Evolutionary conservation across 2,888 invertebrate species (phyloP).

Genomic region (Pterostichus niger): DNA sequence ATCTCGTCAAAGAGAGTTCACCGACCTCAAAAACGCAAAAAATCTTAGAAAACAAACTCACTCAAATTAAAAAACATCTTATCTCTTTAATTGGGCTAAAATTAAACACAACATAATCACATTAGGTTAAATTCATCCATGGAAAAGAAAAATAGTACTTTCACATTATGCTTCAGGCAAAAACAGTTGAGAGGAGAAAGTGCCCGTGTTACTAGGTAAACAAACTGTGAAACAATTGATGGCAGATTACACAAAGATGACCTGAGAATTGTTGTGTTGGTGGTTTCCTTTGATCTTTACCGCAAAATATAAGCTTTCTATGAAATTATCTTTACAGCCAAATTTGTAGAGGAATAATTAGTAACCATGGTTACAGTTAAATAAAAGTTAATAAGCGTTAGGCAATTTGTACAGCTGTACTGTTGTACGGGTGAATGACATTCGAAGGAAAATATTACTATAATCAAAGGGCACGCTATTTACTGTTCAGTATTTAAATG

Average conservation of each 20-base stretch:
- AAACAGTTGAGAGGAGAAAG: constrained; percentile 20
- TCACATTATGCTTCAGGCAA: constrained; percentile 19
- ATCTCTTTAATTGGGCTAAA: constrained; percentile 41
- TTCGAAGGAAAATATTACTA: no score
- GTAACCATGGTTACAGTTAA: no score
- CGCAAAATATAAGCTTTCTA: background rate
- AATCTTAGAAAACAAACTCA: constrained; percentile 38
- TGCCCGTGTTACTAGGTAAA: constrained; percentile 13
- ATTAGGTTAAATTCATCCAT: constrained; percentile 35
- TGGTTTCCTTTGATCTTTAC: background rate
- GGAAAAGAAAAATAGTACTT: constrained; percentile 38
- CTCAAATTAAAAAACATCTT: constrained; percentile 39
- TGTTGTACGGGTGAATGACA: no score
- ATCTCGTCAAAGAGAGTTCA: constrained; percentile 39
- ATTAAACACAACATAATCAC: constrained; percentile 45
- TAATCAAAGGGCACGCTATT: no score
- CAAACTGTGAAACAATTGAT: constrained; percentile 28
- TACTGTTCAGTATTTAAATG: no score
- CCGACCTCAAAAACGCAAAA: constrained; percentile 21
- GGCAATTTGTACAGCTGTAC: background rate
- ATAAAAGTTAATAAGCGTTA: background rate
- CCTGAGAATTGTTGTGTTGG: constrained; percentile 11
- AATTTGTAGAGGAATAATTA: no score
- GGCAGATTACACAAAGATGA: constrained; percentile 5
- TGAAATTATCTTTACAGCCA: background rate